Percentiles rank a stretch among this genome's conserved stretches.
phyloP scores from a whole-genome alignment of 2,888 invertebrate species.

The Drosophila lacicola region DNA sequence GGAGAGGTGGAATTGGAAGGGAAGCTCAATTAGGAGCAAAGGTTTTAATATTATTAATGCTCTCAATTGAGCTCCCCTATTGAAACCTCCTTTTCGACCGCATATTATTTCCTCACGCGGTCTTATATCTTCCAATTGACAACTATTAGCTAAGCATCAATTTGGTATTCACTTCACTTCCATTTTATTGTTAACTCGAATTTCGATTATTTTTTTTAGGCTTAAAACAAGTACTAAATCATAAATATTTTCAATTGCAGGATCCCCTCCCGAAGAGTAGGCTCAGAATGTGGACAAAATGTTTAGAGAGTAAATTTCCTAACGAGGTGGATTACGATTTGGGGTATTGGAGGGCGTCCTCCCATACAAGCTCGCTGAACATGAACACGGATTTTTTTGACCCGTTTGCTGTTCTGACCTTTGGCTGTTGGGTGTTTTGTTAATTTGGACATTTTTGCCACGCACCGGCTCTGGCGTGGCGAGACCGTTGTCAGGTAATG shows the following conservation, averaged over 20 bases:
- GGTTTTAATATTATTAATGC: background rate
- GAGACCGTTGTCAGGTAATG: too few relatives aligned
- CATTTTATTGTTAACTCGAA: slow-evolving; percentile 26
- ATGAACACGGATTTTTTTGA: background rate
- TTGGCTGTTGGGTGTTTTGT: background rate
- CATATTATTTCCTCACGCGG: too few relatives aligned
- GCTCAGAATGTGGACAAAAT: background rate
- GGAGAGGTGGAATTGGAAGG: background rate
- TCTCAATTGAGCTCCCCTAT: background rate
- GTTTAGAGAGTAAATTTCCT: background rate
- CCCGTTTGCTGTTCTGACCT: background rate
- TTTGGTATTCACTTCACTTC: background rate
- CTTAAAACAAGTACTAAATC: slow-evolving; percentile 12
- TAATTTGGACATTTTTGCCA: background rate
- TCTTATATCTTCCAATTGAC: background rate
- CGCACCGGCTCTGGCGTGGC: slow-evolving; percentile 14
- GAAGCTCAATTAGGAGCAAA: background rate
- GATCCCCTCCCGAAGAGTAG: background rate
- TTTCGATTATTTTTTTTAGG: slow-evolving; percentile 25
- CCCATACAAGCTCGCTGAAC: background rate
- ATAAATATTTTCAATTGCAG: slow-evolving; percentile 11
- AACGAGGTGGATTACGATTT: background rate
- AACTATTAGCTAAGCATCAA: background rate
- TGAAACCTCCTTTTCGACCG: too few relatives aligned
- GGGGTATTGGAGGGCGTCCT: too few relatives aligned